A percentile compares a stretch with the other conserved stretches of the same genome.
Evolutionary conservation across 2,888 invertebrate species (phyloP).

Genomic region (Leptinotarsa rubiginosa): DNA sequence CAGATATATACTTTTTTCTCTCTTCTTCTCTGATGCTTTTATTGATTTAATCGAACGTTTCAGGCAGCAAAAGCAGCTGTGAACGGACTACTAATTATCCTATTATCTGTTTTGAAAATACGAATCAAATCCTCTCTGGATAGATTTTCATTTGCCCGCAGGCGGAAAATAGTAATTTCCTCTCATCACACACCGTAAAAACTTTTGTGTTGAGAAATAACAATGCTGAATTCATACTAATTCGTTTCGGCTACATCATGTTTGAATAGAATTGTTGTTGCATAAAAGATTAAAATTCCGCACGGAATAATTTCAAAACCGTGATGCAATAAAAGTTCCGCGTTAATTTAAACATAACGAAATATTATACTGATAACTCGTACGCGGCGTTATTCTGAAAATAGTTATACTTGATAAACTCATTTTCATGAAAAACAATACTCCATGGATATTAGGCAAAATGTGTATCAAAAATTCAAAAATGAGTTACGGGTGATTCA

Average conservation of each 20-base stretch:
- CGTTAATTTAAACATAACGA: background rate
- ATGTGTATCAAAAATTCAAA: background rate
- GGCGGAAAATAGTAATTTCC: background rate
- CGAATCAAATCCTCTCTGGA: background rate
- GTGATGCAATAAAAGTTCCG: slow-evolving; percentile 9
- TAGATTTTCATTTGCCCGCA: background rate
- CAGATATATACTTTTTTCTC: too few relatives aligned
- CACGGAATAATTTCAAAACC: slow-evolving; percentile 4
- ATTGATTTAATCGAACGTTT: too few relatives aligned
- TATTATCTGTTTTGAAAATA: too few relatives aligned
- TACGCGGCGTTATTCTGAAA: background rate
- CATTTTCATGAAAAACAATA: background rate
- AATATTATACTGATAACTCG: slow-evolving; percentile 12
- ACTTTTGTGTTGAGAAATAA: background rate
- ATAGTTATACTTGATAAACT: background rate
- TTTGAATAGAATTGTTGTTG: slow-evolving; percentile 3
- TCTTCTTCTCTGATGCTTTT: too few relatives aligned
- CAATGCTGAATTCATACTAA: background rate
- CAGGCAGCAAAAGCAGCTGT: too few relatives aligned
- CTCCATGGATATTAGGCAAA: background rate
- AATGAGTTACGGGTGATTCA: too few relatives aligned
- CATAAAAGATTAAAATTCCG: slow-evolving; percentile 2
- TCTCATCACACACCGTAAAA: background rate
- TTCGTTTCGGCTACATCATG: background rate
- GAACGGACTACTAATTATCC: too few relatives aligned